Conservation (phyloP, 2,888 invertebrate species). For the Apantesis nais region DNA sequence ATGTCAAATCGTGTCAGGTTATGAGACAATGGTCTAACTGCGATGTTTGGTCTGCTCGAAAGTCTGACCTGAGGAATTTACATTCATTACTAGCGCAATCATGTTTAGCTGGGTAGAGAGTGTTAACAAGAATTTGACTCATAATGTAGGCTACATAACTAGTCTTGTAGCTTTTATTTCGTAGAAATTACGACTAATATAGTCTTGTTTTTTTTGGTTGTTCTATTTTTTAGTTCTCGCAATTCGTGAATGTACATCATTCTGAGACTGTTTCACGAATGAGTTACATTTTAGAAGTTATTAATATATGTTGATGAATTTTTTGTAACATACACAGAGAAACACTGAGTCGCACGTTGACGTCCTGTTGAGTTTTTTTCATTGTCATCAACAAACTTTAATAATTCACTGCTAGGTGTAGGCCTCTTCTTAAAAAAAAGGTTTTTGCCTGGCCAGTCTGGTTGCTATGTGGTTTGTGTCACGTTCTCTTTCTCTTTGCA, state of each 20-base stretch:
- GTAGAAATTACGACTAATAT: constrained; percentile 3
- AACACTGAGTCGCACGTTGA: too few relatives aligned
- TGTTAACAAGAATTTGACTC: constrained; percentile 12
- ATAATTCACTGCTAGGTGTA: too few relatives aligned
- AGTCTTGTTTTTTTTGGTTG: neutral
- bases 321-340: too few relatives aligned
- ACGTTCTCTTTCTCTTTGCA: too few relatives aligned
- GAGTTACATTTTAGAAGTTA: too few relatives aligned
- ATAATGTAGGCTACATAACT: neutral
- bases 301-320: too few relatives aligned
- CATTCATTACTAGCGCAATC: constrained; percentile 16
- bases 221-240: neutral
- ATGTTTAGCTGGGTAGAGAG: constrained; percentile 1
- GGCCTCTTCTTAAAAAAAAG: too few relatives aligned
- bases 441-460: too few relatives aligned
- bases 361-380: too few relatives aligned
- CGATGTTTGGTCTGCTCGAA: constrained; percentile 5
- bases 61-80: constrained; percentile 14
- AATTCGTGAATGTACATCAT: neutral
- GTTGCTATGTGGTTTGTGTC: too few relatives aligned
- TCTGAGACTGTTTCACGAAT: neutral
- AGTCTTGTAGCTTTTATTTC: constrained; percentile 5
- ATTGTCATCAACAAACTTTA: too few relatives aligned
- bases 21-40: constrained; percentile 14
- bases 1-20: constrained; percentile 13